Base-by-base conservation (phyloP, 2,888 invertebrate genomes). In the Lochmaea capreae region DNA sequence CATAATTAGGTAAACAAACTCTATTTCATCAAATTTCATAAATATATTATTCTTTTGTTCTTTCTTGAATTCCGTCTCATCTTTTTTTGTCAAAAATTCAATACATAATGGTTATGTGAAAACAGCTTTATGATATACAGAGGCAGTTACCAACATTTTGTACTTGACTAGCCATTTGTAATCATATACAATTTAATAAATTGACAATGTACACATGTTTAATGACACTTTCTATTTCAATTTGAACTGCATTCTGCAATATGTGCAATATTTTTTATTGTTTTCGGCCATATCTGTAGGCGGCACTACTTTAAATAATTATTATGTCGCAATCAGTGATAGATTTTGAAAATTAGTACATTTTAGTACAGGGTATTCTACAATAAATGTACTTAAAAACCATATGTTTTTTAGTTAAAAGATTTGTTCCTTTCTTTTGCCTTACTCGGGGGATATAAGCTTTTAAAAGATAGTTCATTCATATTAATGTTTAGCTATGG, bases 241-340 rank as follows among this genome's bases (percentile, higher is more conserved):
- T 39, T 39, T 57, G 11, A 57, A 57, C 18, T 61, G 59, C 59
- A 61, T n/a, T 61, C 6, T 61, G 33, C 39, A 61, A 33, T n/a
- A n/a, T 61, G 16, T 39, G 61, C 39, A 61, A 61, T 33, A 61
- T 61, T 61, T 57, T 61, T 61, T 61, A 61, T 61, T 33, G 61
- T 61, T 33, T 33, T 39, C n/a, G 14, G 61, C 61, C 61, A 33
- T 61, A 61, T 33, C 14, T 33, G 61, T n/a, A 16, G 61, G 61
- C 39, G 61, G 14, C 18, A n/a, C 33, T 39, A 61, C 61, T 61
- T 61, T 14, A 61, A 33, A 61, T 61, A 39, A 61, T 33, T 39
- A 16, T 16, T 54, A 10, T 54, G 9, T 9, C 9, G 16, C 10
- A 54, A 54, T 54, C 18, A 18, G 10, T 54, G 9, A 18, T 18